Conservation (phyloP, 2,797 vertebrate genomes). For the Rhynchotus rufescens region DNA sequence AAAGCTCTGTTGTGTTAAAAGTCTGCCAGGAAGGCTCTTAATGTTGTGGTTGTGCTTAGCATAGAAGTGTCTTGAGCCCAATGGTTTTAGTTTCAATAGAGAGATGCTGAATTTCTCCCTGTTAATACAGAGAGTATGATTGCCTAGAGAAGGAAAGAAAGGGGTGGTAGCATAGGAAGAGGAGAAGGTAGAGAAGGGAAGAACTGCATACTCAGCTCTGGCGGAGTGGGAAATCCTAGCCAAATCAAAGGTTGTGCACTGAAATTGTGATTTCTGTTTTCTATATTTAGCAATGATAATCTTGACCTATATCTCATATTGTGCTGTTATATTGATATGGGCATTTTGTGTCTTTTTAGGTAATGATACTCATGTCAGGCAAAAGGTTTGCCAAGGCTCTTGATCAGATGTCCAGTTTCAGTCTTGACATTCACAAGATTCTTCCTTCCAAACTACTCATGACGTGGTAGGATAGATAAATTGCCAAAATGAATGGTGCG, state of each 20-base stretch:
- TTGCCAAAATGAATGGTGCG: neutral
- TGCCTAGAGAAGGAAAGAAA: neutral
- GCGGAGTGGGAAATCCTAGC: neutral
- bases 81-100: neutral
- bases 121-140: neutral
- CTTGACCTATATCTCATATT: neutral
- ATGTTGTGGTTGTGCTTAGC: neutral
- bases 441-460: neutral
- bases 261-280: neutral
- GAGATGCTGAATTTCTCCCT: neutral
- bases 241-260: neutral
- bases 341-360: neutral
- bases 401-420: neutral
- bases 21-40: constrained; percentile 28
- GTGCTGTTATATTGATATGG: neutral
- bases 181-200: neutral
- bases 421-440: neutral
- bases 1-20: constrained; percentile 25
- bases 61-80: neutral
- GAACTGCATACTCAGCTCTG: neutral
- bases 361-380: neutral
- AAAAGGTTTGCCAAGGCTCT: neutral
- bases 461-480: constrained; percentile 2
- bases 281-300: neutral
- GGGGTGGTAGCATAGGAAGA: neutral